phyloP scores from a whole-genome alignment of 2,113 vertebrate genomes.

The Indri indri region DNA sequence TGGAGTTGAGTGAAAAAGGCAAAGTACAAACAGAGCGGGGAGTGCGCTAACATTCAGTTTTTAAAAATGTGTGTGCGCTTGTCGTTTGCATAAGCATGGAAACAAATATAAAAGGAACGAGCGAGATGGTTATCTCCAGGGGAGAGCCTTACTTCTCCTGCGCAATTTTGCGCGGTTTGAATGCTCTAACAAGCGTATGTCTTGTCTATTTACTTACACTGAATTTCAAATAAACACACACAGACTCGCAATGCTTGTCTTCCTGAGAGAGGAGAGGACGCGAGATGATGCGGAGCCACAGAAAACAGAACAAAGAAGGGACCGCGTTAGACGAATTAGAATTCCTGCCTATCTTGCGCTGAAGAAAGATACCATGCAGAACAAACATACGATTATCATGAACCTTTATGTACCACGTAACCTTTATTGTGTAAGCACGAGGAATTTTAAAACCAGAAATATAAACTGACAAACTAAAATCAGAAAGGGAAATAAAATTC shows the following conservation, averaged over 20 bases:
- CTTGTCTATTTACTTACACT: not conserved
- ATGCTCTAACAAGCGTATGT: not conserved
- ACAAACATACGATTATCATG: not conserved
- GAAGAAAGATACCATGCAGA: not conserved
- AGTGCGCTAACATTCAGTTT: not conserved
- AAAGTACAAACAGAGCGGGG: not conserved
- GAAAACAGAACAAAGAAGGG: not conserved
- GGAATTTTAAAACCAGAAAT: not conserved
- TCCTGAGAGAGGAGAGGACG: not conserved
- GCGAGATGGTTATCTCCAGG: too few relatives aligned
- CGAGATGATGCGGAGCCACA: not conserved
- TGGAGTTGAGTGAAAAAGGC: not conserved
- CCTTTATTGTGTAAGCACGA: not conserved
- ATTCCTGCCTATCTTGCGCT: not conserved
- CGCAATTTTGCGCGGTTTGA: not conserved
- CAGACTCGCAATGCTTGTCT: not conserved
- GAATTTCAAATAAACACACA: slow-evolving; percentile 1
- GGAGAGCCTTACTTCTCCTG: not conserved
- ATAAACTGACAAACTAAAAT: not conserved
- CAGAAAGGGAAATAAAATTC: not conserved
- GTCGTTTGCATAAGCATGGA: not conserved
- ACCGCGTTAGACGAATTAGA: not conserved
- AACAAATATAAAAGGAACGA: not conserved
- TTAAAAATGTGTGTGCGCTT: not conserved
- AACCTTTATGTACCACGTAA: not conserved